A percentile compares a stretch with the other conserved stretches of the same genome.
phyloP scores from a whole-genome alignment of 1,140 invertebrate species.

The Leptoteleia sp. region DNA sequence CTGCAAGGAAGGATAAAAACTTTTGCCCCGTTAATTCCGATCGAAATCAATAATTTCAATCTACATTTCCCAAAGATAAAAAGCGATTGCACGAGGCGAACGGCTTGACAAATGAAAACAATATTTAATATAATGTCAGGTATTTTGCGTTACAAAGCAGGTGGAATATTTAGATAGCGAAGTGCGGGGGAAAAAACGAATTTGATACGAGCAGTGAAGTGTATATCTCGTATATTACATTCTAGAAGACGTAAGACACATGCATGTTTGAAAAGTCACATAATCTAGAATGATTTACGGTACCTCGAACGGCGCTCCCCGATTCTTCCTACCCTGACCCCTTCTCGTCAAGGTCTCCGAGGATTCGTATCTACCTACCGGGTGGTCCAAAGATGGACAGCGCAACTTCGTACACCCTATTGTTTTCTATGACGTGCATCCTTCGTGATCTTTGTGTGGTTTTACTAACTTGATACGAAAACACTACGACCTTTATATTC shows the following conservation, averaged over 20 bases:
- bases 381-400: slow-evolving; percentile 70
- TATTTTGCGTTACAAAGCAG: slow-evolving; percentile 42
- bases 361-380: slow-evolving; percentile 72
- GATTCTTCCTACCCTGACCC: slow-evolving; percentile 70
- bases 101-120: slow-evolving; percentile 17
- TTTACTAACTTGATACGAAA: slow-evolving; percentile 61
- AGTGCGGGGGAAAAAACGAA: slow-evolving; percentile 49
- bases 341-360: slow-evolving; percentile 70
- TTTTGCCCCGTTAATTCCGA: too few relatives aligned
- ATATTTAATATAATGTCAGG: slow-evolving; percentile 38
- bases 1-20: too few relatives aligned
- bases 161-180: slow-evolving; percentile 56
- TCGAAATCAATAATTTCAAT: too few relatives aligned
- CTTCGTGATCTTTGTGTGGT: slow-evolving; percentile 55
- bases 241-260: slow-evolving; percentile 68
- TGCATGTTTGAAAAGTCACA: slow-evolving; percentile 76
- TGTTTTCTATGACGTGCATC: slow-evolving; percentile 63
- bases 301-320: slow-evolving; percentile 66
- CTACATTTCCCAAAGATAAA: too few relatives aligned
- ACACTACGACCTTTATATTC: slow-evolving; percentile 60
- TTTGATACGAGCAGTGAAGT: slow-evolving; percentile 57
- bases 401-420: slow-evolving; percentile 60
- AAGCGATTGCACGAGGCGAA: not conserved
- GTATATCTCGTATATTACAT: slow-evolving; percentile 69
- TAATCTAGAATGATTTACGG: slow-evolving; percentile 77